Evolutionary conservation across 2,797 vertebrate genomes (phyloP).

Genomic region (Balearica regulorum): DNA sequence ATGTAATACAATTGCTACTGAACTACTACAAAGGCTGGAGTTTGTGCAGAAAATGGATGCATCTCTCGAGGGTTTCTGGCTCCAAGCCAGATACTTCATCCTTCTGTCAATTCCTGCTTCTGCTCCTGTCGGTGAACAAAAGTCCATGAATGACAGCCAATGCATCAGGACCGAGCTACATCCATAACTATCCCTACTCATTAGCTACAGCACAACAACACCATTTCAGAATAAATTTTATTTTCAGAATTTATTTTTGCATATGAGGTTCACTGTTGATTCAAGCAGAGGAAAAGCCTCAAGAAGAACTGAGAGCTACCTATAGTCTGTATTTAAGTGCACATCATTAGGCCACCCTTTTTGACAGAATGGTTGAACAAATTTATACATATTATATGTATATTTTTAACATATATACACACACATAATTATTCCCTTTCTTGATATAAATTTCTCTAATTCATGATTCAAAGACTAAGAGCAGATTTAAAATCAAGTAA

Average conservation of each 20-base stretch:
- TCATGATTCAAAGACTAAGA: not conserved
- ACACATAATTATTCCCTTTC: not conserved
- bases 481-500: not conserved
- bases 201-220: not conserved
- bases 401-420: not conserved
- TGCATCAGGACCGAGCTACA: not conserved
- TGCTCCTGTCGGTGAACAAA: not conserved
- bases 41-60: conserved; percentile 17
- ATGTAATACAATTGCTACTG: not conserved
- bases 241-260: not conserved
- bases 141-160: not conserved
- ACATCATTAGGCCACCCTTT: not conserved
- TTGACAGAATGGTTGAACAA: not conserved
- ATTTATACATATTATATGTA: not conserved
- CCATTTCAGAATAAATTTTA: not conserved
- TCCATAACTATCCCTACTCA: not conserved
- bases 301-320: not conserved
- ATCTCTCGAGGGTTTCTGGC: conserved; percentile 32
- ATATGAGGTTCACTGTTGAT: not conserved
- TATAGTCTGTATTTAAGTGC: not conserved
- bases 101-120: conserved; percentile 23
- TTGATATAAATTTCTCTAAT: not conserved
- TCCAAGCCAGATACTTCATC: conserved; percentile 13
- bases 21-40: not conserved
- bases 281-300: not conserved